Base-by-base conservation (phyloP, 2,888 invertebrate species). In the Pheosia tremula region DNA sequence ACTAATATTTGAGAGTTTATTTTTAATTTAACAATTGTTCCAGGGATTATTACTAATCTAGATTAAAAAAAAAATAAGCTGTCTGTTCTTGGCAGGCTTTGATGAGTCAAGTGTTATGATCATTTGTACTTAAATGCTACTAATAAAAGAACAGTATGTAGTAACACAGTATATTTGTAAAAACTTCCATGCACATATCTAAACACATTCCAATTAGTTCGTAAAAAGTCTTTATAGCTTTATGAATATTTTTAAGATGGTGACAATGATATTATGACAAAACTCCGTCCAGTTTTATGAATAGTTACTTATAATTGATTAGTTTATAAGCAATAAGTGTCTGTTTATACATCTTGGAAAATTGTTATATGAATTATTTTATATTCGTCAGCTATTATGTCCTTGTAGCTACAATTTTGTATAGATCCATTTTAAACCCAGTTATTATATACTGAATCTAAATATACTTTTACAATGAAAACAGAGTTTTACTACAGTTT, bases 231-330 rank as follows among this genome's bases (percentile, higher is more conserved):
- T 13, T 24, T 3, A 24, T 3, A 50, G 50, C 50, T 47, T 47
- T 47, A 47, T 47, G 4, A 47, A n/a, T 47, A 47, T 4, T 47
- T 47, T 47, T 47, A 47, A 47, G 47, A 7, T 7, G 3, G 11
- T 47, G 47, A 52, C 5, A 36, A 39, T 54, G 54, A 54, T 54
- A 54, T 54, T 38, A 24, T 54, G 37, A 52, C 52, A 52, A 50
- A 10, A 37, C 10, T 38, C 54, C 54, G 54, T 54, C 54, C 54
- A 38, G 38, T 54, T 24, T 11, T 54, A n/a, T 54, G 24, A 38
- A 5, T 11, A 54, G 37, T 54, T 54, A 24, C 24, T 24, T 24
- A 4, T 54, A 54, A 11, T 8, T 54, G 43, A n/a, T 6, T 54
- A 54, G 24, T 54, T 54, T 38, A 38, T 39, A 54, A 54, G 39